phyloP scores from a whole-genome alignment of 2,113 vertebrate species.

The Hydropotes inermis region DNA sequence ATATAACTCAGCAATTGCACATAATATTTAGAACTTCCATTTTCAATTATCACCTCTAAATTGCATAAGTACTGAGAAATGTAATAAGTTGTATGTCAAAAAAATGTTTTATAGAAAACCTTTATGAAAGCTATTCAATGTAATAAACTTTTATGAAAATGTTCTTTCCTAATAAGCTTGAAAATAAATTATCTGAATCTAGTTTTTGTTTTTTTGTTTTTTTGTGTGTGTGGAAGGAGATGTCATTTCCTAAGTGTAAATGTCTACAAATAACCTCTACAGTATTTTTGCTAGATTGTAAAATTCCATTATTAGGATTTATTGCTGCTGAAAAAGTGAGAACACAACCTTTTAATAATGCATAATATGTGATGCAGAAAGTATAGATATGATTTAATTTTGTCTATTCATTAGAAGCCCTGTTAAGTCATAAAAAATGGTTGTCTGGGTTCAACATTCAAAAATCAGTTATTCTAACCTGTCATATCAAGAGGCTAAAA shows the following conservation, averaged over 20 bases:
- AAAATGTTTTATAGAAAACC: background rate
- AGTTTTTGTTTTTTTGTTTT: background rate
- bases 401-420: background rate
- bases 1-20: background rate
- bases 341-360: background rate
- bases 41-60: background rate
- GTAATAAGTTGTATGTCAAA: background rate
- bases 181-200: background rate
- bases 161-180: background rate
- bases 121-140: background rate
- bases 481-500: background rate
- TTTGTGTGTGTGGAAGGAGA: background rate
- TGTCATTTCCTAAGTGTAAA: background rate
- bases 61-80: background rate
- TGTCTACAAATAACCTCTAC: background rate
- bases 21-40: background rate
- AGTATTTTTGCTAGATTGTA: background rate
- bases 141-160: background rate
- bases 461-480: background rate
- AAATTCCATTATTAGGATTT: background rate
- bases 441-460: background rate
- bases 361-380: background rate
- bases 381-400: background rate
- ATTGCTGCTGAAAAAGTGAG: background rate
- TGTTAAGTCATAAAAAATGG: background rate